Percentiles rank a stretch among this genome's conserved stretches.
Conservation (phyloP, 2,888 invertebrate genomes). For the Macrophya annulata region DNA sequence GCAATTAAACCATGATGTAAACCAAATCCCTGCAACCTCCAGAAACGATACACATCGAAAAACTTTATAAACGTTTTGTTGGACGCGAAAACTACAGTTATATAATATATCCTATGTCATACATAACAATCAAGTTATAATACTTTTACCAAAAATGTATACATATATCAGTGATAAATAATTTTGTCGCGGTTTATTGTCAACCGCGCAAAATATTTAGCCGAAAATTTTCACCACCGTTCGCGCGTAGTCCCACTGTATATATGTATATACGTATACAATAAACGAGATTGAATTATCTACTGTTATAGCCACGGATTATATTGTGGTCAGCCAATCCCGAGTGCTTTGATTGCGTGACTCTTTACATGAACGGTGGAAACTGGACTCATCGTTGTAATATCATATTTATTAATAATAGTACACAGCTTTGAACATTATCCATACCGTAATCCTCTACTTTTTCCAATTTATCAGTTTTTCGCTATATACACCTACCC, state of each 20-base stretch:
- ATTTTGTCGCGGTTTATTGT: conserved; percentile 15
- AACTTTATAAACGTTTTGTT: not conserved
- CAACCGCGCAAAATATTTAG: conserved; percentile 11
- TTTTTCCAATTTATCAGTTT: not conserved
- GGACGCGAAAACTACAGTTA: not conserved
- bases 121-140: not conserved
- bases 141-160: not conserved
- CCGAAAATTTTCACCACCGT: conserved; percentile 22
- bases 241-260: too few relatives aligned
- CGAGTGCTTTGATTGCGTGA: not conserved
- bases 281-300: conserved; percentile 1
- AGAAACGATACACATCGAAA: not conserved
- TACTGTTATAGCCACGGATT: conserved; percentile 24
- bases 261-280: not conserved
- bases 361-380: not conserved
- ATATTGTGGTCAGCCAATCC: conserved; percentile 10
- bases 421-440: not conserved
- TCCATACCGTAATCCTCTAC: not conserved
- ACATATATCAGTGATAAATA: conserved; percentile 14
- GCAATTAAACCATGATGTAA: conserved; percentile 7
- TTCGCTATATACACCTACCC: not conserved
- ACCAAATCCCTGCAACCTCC: not conserved
- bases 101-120: not conserved
- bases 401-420: not conserved
- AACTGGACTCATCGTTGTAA: not conserved